Evolutionary conservation across 1,140 invertebrate genomes (phyloP).

Genomic region (Magallana angulata): DNA sequence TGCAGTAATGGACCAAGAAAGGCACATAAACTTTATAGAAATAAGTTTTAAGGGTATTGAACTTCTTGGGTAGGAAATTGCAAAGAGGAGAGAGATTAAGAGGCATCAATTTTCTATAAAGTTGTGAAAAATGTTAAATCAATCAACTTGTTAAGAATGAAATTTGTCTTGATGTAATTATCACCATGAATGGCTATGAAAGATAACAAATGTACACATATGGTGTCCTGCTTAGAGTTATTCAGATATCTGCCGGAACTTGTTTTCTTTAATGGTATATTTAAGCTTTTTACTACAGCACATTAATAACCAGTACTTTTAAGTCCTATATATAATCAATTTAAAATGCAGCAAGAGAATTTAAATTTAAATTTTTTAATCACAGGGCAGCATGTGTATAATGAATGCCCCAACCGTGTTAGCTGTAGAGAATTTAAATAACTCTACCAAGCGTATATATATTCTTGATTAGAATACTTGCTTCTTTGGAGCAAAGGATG

Average conservation of each 20-base stretch:
- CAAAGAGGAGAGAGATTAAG: no score
- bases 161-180: no score
- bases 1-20: no score
- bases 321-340: conserved; percentile 25
- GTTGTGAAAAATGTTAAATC: no score
- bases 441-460: neutral
- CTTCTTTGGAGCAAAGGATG: conserved; percentile 7
- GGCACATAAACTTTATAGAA: no score
- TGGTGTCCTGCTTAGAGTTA: no score
- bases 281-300: neutral
- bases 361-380: conserved; percentile 36
- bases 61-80: no score
- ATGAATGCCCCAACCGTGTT: conserved; percentile 7
- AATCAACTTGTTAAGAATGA: no score
- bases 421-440: conserved; percentile 13
- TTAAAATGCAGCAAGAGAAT: conserved; percentile 24
- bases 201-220: no score
- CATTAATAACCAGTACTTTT: neutral
- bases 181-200: no score
- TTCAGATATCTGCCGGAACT: conserved; percentile 2
- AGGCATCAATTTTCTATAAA: no score
- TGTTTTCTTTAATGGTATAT: neutral
- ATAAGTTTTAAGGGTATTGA: no score
- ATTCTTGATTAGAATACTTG: conserved; percentile 14
- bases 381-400: neutral